These are phyloP conservation scores for Hyperoodon ampullatus DNA, from an alignment of 2,113 vertebrate species.

Conservation along the genomic window DNA sequence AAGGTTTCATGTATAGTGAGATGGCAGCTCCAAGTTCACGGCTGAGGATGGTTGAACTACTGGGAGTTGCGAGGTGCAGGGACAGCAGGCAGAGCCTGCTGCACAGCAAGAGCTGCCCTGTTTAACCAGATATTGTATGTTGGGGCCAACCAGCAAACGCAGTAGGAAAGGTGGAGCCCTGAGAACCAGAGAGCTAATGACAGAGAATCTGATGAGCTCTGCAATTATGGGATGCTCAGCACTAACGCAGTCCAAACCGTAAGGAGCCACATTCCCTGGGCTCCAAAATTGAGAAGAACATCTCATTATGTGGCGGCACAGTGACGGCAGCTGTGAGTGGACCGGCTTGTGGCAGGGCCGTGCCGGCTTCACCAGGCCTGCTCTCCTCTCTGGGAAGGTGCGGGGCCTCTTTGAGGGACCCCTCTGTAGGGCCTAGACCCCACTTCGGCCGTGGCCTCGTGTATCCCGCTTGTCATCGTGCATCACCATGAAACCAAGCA, in stretches of 20 bases:
- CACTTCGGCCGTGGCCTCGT: background rate
- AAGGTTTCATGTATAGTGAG: slow-evolving; percentile 5
- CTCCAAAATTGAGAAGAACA: slow-evolving; percentile 76
- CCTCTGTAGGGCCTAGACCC: background rate
- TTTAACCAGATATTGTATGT: background rate
- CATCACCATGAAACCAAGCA: background rate
- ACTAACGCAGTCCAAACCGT: slow-evolving; percentile 71
- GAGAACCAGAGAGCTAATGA: slow-evolving; percentile 68
- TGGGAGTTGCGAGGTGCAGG: background rate
- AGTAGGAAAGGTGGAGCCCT: slow-evolving; percentile 77
- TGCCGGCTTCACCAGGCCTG: background rate
- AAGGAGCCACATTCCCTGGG: slow-evolving; percentile 68
- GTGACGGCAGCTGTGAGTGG: slow-evolving; percentile 18
- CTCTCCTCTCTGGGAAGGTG: background rate
- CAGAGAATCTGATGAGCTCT: slow-evolving; percentile 73
- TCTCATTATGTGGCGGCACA: slow-evolving; percentile 67
- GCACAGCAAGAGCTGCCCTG: background rate
- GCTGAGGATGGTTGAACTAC: background rate
- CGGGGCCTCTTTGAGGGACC: background rate
- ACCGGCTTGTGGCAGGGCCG: background rate
- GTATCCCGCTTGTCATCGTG: background rate
- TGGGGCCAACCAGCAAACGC: slow-evolving; percentile 76
- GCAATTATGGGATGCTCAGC: slow-evolving; percentile 77
- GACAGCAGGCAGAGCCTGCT: background rate
- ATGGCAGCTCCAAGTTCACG: background rate